Base-by-base conservation (phyloP, 2,113 vertebrate genomes). In the Xerus inauris region DNA sequence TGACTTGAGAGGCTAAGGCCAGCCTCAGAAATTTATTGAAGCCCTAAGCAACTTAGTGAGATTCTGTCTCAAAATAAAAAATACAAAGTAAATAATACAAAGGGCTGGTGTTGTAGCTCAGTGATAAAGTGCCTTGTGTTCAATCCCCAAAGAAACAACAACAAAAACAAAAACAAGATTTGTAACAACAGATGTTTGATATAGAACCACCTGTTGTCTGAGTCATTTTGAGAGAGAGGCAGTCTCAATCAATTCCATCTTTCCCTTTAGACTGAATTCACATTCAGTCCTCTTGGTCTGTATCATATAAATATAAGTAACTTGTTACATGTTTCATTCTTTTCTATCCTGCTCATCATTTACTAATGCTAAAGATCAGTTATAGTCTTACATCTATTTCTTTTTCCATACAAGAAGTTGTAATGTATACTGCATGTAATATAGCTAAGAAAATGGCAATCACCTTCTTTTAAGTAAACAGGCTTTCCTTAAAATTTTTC, bases 401-500 rank as follows among this genome's bases (percentile, higher is more conserved):
- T 57, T 95, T 94, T 71, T 71, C 30, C 51, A 94, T 64, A 73
- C 7, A 26, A 26, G 51, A 49, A 17, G 19, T 4, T 24, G 65
- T 79, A 69, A 6, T 94, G 80, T 45, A 69, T 76, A 28, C 5
- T 85, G 0, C n/a, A 45, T n/a, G 13, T 57, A 67, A 71, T 64
- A 57, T 26, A 87, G 38, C 22, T 75, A 87, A 83, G 59, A 79
- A 95, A 80, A 79, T 47, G 13, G 11, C 54, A 89, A 30, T 57
- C 86, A 24, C 13, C 19, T 91, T 96, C 30, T 93, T 76, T 65
- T 67, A 87, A 94, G 17, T 94, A 57, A 89, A 72, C 88, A 14
- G 22, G 47, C 10, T 80, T 96, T 62, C 35, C 1, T 45, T 59
- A 69, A 64, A 73, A 19, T 32, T 47, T 76, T 86, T 95, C 9